Percentiles rank a stretch among this genome's conserved stretches.
phyloP scores from a whole-genome alignment of 1,140 invertebrate species.

The Zaprionus capensis region DNA sequence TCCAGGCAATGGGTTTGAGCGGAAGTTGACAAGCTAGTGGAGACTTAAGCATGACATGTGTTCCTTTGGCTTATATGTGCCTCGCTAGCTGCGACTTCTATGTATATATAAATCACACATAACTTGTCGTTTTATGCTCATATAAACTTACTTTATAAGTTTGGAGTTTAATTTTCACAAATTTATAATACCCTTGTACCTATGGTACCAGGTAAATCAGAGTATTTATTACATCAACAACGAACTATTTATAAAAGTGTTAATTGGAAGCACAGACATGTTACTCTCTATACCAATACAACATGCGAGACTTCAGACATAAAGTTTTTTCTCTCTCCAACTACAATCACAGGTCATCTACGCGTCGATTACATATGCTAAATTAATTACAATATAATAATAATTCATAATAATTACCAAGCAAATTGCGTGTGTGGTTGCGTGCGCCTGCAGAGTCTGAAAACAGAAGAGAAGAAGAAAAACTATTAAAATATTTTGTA shows the following conservation, averaged over 20 bases:
- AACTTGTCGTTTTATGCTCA: too few species aligned
- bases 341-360: not conserved
- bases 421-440: constrained; percentile 52
- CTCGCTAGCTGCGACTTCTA: too few species aligned
- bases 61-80: too few species aligned
- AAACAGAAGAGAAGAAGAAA: constrained; percentile 42
- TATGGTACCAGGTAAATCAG: not conserved
- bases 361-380: not conserved
- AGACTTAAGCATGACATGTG: too few species aligned
- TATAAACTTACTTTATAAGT: too few species aligned
- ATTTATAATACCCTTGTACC: too few species aligned
- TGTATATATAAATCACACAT: too few species aligned
- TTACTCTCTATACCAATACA: not conserved
- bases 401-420: constrained; percentile 53
- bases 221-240: not conserved
- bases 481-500: constrained; percentile 65
- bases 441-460: constrained; percentile 52
- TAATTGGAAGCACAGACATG: not conserved
- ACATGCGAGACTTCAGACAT: not conserved
- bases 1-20: too few species aligned
- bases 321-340: not conserved
- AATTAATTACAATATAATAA: constrained; percentile 23
- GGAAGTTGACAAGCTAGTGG: too few species aligned
- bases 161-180: too few species aligned
- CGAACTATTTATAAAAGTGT: not conserved